A percentile compares a stretch with the other conserved stretches of the same genome.
phyloP scores from a whole-genome alignment of 1,140 invertebrate species.

The Aradophagus sp. region DNA sequence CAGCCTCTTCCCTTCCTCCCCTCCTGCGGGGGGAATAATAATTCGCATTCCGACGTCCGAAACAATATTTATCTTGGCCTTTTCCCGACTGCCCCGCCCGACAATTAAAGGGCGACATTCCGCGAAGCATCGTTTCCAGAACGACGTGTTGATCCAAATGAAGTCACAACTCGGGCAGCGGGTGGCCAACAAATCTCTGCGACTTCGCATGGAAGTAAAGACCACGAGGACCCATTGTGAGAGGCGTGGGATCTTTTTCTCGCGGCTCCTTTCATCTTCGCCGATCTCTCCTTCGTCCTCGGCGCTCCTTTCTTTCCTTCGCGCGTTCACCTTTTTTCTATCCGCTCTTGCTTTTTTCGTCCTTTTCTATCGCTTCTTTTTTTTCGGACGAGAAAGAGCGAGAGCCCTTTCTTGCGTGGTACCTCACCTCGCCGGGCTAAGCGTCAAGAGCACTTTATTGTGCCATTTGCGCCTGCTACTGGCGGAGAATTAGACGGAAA shows the following conservation, averaged over 20 bases:
- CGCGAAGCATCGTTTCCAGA: constrained; percentile 50
- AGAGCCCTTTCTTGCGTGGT: constrained; percentile 21
- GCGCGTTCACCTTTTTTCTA: constrained; percentile 44
- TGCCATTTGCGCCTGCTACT: constrained; percentile 30
- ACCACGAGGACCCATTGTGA: constrained; percentile 67
- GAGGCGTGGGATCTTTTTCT: constrained; percentile 66
- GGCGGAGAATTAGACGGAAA: constrained; percentile 17
- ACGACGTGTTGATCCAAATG: constrained; percentile 62
- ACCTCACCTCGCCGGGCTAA: constrained; percentile 10
- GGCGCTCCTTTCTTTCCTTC: constrained; percentile 41
- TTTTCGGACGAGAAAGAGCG: too few relatives aligned
- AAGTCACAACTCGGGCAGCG: constrained; percentile 72
- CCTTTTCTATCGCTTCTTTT: too few relatives aligned
- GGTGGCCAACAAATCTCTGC: constrained; percentile 66
- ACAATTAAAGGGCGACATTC: constrained; percentile 44
- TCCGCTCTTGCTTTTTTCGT: too few relatives aligned
- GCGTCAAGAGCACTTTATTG: constrained; percentile 30
- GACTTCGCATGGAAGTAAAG: constrained; percentile 54
- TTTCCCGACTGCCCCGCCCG: constrained; percentile 22
- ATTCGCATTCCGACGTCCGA: constrained; percentile 28
- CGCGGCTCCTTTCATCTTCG: constrained; percentile 71
- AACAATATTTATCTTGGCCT: constrained; percentile 45
- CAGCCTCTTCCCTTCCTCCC: too few relatives aligned
- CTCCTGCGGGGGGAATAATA: constrained; percentile 19
- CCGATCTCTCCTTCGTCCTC: constrained; percentile 50